Base-by-base conservation (phyloP, 2,888 invertebrate species). In the Drosophila anomalata region DNA sequence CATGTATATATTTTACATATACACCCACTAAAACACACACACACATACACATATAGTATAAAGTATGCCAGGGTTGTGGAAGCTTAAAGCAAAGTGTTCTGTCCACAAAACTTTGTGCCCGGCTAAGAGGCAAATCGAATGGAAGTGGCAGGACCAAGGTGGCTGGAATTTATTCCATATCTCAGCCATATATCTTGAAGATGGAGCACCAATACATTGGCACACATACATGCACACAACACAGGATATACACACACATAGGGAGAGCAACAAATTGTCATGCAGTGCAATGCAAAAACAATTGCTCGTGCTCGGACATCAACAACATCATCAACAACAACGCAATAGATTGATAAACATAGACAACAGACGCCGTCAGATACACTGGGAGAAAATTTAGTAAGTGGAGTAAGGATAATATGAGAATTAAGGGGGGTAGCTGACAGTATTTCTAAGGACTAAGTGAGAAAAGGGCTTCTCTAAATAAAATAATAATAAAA, bases 281-380 rank as follows among this genome's bases (percentile, higher is more conserved):
- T 63, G 66, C 69, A 59, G 83, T 47, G 78, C 78, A 80, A 57
- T 79, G 60, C 75, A 67, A 77, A 67, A 77, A 61, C 75, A 75
- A 60, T 77, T 54, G 77, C 58, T 24, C 24, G 55, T 61, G 60
- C 60, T 78, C 7, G 55, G 76, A 52, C 75, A 63, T 36, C 55
- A 59, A 24, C 71, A 66, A 41, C 66, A 65, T 53, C 77, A 61
- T 69, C 83, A 67, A 47, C 60, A 63, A 67, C 55, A 70, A 72
- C 52, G 62, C 46, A 61, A 67, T 75, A 73, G 73, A 83, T 85
- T 87, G 87, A 87, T 85, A 87, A 81, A 85, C 79, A 85, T 70
- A 66, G 55, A 61, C 71, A 78, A 70, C 79, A 87, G 79, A 81
- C 65, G 66, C 17, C 65, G 59, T 55, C 48, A 57, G 59, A 48